A percentile compares a stretch with the other conserved stretches of the same genome.
phyloP scores from a whole-genome alignment of 2,888 invertebrate species.

The Thereva nobilitata region DNA sequence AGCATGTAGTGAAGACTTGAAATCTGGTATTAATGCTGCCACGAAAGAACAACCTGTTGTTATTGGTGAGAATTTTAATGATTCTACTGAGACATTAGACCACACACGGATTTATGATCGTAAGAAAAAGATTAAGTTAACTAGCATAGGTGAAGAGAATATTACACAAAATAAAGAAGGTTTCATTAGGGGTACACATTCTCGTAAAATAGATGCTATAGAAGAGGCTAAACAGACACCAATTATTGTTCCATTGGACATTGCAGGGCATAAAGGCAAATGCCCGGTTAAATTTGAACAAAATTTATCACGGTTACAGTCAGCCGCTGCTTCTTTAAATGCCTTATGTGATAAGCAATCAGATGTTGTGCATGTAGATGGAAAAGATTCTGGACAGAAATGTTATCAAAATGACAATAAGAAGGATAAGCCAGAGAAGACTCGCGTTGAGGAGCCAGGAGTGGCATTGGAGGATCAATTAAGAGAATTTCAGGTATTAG shows the following conservation, averaged over 20 bases:
- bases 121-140: too few species aligned
- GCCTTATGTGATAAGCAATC: not conserved
- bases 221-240: not conserved
- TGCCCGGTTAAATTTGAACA: not conserved
- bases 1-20: too few species aligned
- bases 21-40: too few species aligned
- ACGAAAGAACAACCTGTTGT: too few species aligned
- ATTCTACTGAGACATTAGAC: too few species aligned
- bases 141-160: too few species aligned
- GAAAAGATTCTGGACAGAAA: not conserved
- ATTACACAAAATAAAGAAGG: too few species aligned
- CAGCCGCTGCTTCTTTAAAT: not conserved
- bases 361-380: not conserved
- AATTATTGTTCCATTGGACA: not conserved
- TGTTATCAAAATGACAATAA: not conserved
- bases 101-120: too few species aligned
- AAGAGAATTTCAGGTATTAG: slow-evolving; percentile 68
- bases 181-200: too few species aligned
- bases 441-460: slow-evolving; percentile 48
- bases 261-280: slow-evolving; percentile 9
- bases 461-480: slow-evolving; percentile 56
- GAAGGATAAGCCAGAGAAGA: not conserved
- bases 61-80: too few species aligned
- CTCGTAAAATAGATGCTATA: too few species aligned
- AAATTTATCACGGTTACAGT: not conserved